Base-by-base conservation (phyloP, 1,140 invertebrate genomes). In the Choristoneura fumiferana region DNA sequence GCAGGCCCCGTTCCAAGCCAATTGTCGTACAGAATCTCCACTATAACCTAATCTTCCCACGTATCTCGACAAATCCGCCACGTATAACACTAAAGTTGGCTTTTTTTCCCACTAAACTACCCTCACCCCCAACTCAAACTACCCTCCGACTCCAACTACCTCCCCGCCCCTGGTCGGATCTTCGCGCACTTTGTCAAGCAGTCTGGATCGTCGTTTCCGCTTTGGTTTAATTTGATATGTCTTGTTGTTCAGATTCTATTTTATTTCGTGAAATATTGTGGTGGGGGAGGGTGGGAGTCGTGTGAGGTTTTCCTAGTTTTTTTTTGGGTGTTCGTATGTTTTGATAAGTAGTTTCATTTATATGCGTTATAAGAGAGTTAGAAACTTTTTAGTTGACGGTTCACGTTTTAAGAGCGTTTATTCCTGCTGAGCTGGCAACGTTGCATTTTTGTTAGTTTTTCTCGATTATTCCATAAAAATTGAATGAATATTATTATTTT, bases 231-330 rank as follows among this genome's bases (percentile, higher is more conserved):
- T 49, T 49, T 49, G 43, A 49, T 49, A 49, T 49, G 43, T 49
- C 43, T 49, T 49, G 43, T 49, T 49, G 43, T 49, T 49, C 43
- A 49, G 43, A 49, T 49, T 49, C 22, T 22, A 49, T 49, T 49
- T 49, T 49, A 49, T 49, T 49, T 22, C 10, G 43, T 49, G 43
- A 49, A 49, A 49, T 49, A 49, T 49, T 49, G 43, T 22, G 43
- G 40, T 2, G 14, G 5, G 39, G 14, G 6, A 29, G 2, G 22
- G 22, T 29, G 2, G 22, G 22, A 3, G 22, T 29, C 6, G 22
- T 29, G 22, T 29, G 22, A 29, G 6, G 22, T 29, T 29, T 29
- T 29, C 2, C 6, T 29, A 6, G 22, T 2, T 29, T 29, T 29
- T 29, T 6, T 29, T 29, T 3, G 22, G 22, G 22, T 29, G 22